Base-by-base conservation (phyloP, 2,113 vertebrate genomes). In the Amia ocellicauda region DNA sequence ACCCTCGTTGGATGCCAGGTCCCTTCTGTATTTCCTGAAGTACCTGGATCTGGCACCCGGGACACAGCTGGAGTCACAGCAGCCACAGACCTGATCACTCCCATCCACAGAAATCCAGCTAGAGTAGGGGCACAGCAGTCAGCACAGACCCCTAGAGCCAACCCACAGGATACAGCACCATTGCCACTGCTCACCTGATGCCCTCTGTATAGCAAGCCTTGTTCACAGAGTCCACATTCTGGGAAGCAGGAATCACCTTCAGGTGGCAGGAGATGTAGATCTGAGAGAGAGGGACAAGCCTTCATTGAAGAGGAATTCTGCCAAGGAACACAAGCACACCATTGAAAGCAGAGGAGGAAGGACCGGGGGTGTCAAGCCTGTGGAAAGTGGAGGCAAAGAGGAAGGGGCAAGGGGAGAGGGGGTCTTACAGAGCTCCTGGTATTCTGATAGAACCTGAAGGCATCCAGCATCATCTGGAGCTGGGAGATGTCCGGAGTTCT, bases 141-240 rank as follows among this genome's bases (percentile, higher is more conserved):
- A 2, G 14, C 27, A 47, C 9, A 51, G 49, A 24, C n/a, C 61
- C 76, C 75, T 60, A 13, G 83, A 81, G 78, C 60, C 75, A 75
- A 22, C 75, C 73, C 2, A 73, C 13, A 4, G 67, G 68, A 0
- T 79, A n/a, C n/a, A n/a, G n/a, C n/a, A n/a, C n/a, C n/a, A n/a
- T n/a, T n/a, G n/a, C n/a, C n/a, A n/a, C n/a, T n/a, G n/a, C n/a
- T n/a, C n/a, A n/a, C n/a, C n/a, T n/a, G n/a, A n/a, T n/a, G n/a
- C n/a, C n/a, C n/a, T n/a, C n/a, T n/a, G n/a, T n/a, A n/a, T n/a
- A 81, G 57, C 85, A 87, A 0, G 85, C 84, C 24, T 84, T 82
- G 19, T 72, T 69, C 1, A 41, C 43, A 0, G 72, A 64, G n/a
- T 78, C 70, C 0, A 67, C 62, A 40, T 53, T n/a, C 1, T 77